phyloP scores from a whole-genome alignment of 2,113 vertebrate genomes.

The Macrotis lagotis region DNA sequence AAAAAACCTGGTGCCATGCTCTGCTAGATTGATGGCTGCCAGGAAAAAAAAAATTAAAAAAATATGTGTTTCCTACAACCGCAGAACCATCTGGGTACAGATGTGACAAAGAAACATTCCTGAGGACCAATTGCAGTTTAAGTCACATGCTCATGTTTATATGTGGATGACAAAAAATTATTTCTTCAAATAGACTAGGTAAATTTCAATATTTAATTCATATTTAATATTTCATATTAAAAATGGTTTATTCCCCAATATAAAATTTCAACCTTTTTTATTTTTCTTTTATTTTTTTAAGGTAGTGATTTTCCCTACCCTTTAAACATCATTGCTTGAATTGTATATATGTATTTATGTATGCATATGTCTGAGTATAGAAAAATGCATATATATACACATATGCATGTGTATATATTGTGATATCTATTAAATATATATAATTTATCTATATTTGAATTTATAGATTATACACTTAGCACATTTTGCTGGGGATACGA shows the following conservation, averaged over 20 bases:
- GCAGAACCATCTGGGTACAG: neutral
- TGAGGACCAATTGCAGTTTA: neutral
- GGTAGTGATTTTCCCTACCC: neutral
- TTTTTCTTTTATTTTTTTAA: neutral
- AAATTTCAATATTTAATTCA: too few species aligned
- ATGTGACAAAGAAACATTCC: neutral
- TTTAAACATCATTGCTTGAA: neutral
- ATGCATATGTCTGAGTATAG: neutral
- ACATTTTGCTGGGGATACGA: neutral
- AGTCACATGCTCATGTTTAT: neutral
- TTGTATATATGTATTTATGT: too few species aligned
- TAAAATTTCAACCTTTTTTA: neutral
- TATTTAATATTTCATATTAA: too few species aligned
- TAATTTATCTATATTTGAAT: too few species aligned
- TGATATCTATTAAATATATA: too few species aligned
- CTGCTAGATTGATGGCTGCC: neutral
- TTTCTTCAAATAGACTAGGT: neutral
- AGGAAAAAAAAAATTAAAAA: neutral
- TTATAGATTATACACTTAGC: neutral
- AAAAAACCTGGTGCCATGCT: neutral
- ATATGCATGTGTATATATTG: neutral
- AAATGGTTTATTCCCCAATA: neutral
- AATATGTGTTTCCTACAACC: neutral
- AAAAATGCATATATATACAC: neutral
- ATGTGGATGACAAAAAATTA: neutral